Conservation (phyloP, 2,113 vertebrate genomes). For the Pachypanchax playfairii region DNA sequence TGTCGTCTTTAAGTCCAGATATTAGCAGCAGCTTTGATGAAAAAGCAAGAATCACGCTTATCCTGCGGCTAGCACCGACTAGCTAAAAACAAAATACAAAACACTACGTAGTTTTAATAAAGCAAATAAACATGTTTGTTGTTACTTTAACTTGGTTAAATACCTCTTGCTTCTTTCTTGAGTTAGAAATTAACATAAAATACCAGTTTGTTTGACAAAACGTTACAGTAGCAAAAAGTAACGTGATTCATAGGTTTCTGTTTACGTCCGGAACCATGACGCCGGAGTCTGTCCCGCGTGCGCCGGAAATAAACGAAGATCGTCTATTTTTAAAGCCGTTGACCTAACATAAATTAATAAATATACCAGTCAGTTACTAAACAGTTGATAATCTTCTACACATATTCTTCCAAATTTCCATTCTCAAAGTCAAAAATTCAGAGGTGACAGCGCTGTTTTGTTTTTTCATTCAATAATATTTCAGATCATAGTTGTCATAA, state of each 20-base stretch:
- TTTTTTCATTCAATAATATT: too few species aligned
- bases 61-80: conserved; percentile 8
- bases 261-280: conserved; percentile 75
- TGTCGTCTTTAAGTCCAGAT: not conserved
- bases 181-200: not conserved
- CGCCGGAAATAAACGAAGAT: conserved; percentile 35
- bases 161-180: conserved; percentile 21
- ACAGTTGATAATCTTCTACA: rapidly evolving
- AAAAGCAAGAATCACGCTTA: conserved; percentile 27
- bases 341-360: not conserved
- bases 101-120: too few species aligned
- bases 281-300: conserved; percentile 53
- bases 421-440: not conserved
- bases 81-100: too few species aligned
- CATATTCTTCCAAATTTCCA: not conserved
- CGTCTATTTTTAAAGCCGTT: conserved; percentile 2
- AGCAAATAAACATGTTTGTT: not conserved
- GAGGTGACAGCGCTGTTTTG: too few species aligned
- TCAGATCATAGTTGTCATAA: too few species aligned
- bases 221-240: not conserved
- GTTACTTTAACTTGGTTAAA: not conserved
- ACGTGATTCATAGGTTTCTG: conserved; percentile 14
- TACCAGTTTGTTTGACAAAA: not conserved
- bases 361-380: not conserved
- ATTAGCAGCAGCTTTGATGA: not conserved